phyloP scores from a whole-genome alignment of 2,113 vertebrate genomes.

The Saiga tatarica region DNA sequence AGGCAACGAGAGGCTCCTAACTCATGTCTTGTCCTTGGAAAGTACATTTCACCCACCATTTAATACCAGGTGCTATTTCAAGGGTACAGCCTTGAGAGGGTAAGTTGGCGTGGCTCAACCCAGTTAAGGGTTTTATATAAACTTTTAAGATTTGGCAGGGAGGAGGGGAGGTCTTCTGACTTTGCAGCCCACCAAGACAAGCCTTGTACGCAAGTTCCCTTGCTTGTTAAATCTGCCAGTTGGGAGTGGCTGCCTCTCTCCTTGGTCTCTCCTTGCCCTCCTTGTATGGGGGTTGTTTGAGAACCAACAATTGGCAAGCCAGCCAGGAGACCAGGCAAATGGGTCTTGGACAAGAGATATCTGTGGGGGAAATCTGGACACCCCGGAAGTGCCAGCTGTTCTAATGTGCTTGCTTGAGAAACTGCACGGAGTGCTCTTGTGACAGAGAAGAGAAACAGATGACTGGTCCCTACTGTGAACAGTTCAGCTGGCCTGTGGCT shows the following conservation, averaged over 20 bases:
- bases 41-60: background rate
- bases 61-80: background rate
- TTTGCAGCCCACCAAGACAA: background rate
- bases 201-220: background rate
- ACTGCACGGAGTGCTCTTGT: fast-evolving
- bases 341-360: background rate
- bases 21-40: background rate
- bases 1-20: background rate
- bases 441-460: background rate
- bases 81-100: background rate
- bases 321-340: background rate
- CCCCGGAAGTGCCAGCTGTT: background rate
- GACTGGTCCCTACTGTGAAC: background rate
- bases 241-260: background rate
- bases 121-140: background rate
- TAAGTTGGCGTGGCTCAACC: background rate
- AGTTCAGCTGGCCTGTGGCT: background rate
- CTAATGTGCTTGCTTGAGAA: background rate
- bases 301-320: background rate
- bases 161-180: background rate
- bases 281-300: background rate
- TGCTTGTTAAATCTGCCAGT: background rate
- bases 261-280: background rate
- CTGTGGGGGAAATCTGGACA: background rate
- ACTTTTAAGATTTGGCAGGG: background rate